Base-by-base conservation (phyloP, 2,888 invertebrate species). In the Trichopoda pennipes region DNA sequence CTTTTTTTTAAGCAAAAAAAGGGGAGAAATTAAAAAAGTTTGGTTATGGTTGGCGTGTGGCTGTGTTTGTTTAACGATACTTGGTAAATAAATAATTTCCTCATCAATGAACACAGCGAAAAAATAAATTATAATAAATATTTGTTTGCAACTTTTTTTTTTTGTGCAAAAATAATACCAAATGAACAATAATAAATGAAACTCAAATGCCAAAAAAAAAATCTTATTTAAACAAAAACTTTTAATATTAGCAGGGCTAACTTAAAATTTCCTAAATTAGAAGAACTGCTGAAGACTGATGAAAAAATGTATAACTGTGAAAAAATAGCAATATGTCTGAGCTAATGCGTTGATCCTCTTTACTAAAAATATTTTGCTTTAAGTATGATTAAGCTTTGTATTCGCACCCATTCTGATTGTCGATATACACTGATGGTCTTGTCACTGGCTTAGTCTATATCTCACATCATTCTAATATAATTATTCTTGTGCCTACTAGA, bases 51-150 rank as follows among this genome's bases (percentile, higher is more conserved):
- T 49, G 21, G 14, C 44, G 47, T 56, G 16, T 38, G 70, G 28
- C 70, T 77, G 51, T 68, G 32, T 69, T 76, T 69, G 42, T 42
- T 49, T 64, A 38, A 42, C 23, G 69, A 53, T 19, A 14, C 44
- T 79, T 44, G 66, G 83, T 74, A 84, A 82, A 85, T 85, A 88
- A 89, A 89, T 89, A 88, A 88, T 88, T 89, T 87, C 86, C 87
- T 84, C 86, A 85, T 86, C 88, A 88, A 88, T 89, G 88, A 89
- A 86, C 88, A 87, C 80, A 55, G 42, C 23, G 21, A 51, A 28
- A 80, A 72, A 63, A 69, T 70, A 74, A 79, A 42, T 70, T 81
- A 56, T 79, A 73, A 73, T 64, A 78, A 77, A 80, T 80, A 78
- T 60, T 78, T 80, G 60, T 69, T 56, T 58, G 60, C 47, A 49